These are phyloP conservation scores for Heliconius cydno DNA, from an alignment of 2,888 invertebrate species.

Conservation along the genomic window DNA sequence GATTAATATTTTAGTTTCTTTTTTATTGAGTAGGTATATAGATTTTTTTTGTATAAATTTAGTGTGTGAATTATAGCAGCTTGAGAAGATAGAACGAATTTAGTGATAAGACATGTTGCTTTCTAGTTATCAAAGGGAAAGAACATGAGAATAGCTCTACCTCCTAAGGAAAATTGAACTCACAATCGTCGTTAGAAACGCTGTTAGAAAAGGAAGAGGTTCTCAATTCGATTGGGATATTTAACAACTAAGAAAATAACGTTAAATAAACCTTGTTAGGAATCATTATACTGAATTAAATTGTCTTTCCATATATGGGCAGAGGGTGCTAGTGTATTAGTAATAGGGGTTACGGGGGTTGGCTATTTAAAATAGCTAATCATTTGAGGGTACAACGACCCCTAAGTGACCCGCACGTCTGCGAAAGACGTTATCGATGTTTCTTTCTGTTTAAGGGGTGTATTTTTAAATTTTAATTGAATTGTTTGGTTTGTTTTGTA, in stretches of 20 bases:
- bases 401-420: constrained; percentile 37
- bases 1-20: too few relatives aligned
- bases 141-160: too few relatives aligned
- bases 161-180: too few relatives aligned
- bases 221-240: too few relatives aligned
- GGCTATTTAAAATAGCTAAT: constrained; percentile 23
- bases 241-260: too few relatives aligned
- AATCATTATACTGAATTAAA: neutral
- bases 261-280: too few relatives aligned
- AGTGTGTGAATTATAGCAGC: neutral
- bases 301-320: neutral
- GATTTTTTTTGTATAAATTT: neutral
- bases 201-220: too few relatives aligned
- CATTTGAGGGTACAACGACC: constrained; percentile 13
- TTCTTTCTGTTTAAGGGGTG: constrained; percentile 2
- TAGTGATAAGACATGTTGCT: neutral
- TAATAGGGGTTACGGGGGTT: constrained; percentile 20
- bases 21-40: too few relatives aligned
- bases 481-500: neutral
- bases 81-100: neutral
- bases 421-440: constrained; percentile 34
- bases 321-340: constrained; percentile 17
- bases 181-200: too few relatives aligned
- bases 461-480: constrained; percentile 29
- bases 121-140: too few relatives aligned